Evolutionary conservation across 2,888 invertebrate species (phyloP).

Genomic region (Tanypteryx hageni): DNA sequence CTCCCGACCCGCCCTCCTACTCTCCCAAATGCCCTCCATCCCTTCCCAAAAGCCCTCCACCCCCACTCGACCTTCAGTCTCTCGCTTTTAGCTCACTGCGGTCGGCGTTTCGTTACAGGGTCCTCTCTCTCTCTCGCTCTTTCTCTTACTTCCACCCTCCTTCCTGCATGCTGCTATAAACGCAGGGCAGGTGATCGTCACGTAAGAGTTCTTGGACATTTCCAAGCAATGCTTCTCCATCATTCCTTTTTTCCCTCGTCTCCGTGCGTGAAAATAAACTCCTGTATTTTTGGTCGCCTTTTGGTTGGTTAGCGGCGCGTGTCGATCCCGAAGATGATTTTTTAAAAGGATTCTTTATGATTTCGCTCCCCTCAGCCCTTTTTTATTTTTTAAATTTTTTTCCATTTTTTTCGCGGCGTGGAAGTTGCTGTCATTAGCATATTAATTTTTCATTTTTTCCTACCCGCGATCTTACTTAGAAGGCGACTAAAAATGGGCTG

Average conservation of each 20-base stretch:
- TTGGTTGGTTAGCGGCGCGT: background rate
- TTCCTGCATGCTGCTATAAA: conserved; percentile 20
- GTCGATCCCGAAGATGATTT: background rate
- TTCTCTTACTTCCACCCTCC: background rate
- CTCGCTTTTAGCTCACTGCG: conserved; percentile 56
- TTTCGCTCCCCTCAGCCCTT: background rate
- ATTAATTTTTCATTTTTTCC: background rate
- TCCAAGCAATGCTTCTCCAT: background rate
- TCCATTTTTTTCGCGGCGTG: too few relatives aligned
- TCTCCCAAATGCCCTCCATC: background rate
- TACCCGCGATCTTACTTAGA: background rate
- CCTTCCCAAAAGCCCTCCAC: background rate
- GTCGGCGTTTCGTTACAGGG: conserved; percentile 38
- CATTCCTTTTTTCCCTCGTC: background rate
- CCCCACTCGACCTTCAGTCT: conserved; percentile 48
- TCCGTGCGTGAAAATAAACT: background rate
- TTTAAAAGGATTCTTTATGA: background rate
- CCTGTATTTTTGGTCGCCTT: background rate
- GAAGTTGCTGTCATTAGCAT: conserved; percentile 2
- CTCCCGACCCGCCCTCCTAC: background rate
- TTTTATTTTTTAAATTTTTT: background rate
- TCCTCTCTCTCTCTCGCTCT: background rate
- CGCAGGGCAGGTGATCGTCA: conserved; percentile 15
- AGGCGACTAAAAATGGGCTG: too few relatives aligned
- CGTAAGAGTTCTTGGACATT: background rate